Evolutionary conservation across 2,113 vertebrate genomes (phyloP).

Genomic region (Chitala chitala): DNA sequence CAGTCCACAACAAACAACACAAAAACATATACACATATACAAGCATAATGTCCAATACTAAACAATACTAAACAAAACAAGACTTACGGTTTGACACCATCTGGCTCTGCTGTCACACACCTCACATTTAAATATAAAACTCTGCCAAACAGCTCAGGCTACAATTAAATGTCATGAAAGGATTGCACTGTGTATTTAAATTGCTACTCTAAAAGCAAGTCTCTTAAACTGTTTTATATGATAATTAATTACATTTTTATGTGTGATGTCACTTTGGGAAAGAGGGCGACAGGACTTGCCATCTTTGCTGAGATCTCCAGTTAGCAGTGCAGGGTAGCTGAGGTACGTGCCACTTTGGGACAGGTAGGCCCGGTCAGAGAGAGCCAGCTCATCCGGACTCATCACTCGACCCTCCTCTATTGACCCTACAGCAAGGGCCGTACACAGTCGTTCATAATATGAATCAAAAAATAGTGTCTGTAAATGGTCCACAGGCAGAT

Average conservation of each 20-base stretch:
- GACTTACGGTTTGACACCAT: too few species aligned
- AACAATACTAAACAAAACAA: too few species aligned
- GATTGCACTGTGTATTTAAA: not conserved
- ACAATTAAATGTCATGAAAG: not conserved
- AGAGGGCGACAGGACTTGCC: slow-evolving; percentile 22
- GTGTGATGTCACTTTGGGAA: too few species aligned
- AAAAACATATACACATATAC: too few species aligned
- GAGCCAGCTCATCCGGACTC: slow-evolving; percentile 33
- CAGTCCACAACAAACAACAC: too few species aligned
- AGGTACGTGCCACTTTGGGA: slow-evolving; percentile 24
- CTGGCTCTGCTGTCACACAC: too few species aligned
- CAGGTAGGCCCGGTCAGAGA: slow-evolving; percentile 30
- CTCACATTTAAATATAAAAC: too few species aligned
- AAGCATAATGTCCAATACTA: too few species aligned
- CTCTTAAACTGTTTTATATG: not conserved
- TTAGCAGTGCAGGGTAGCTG: slow-evolving; percentile 32
- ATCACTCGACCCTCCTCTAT: slow-evolving; percentile 36
- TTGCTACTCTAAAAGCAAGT: not conserved
- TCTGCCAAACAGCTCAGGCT: not conserved
- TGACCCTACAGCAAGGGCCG: slow-evolving; percentile 20
- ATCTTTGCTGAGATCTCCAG: slow-evolving; percentile 32
- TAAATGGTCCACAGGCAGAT: too few species aligned
- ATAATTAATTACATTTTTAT: too few species aligned
- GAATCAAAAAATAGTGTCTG: too few species aligned
- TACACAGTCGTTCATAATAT: not conserved